These are phyloP conservation scores for Xestia ashworthii DNA, from an alignment of 2,888 invertebrate species.

Conservation along the genomic window DNA sequence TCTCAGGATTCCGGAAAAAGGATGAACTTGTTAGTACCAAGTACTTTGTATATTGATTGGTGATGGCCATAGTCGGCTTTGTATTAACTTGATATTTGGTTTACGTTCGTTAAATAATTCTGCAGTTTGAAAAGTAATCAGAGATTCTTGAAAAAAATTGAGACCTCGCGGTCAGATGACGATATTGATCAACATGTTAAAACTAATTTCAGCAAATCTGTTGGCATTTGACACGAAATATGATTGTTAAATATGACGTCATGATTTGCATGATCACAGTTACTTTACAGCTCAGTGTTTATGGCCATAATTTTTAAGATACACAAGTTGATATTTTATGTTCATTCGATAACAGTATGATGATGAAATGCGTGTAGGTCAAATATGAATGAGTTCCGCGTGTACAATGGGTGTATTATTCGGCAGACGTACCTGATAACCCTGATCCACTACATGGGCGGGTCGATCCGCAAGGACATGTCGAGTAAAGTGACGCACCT, in stretches of 20 bases:
- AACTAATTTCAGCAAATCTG: constrained; percentile 29
- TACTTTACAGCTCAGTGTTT: constrained; percentile 11
- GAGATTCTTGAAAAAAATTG: constrained; percentile 1
- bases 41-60: background rate
- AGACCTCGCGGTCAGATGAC: background rate
- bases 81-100: background rate
- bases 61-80: background rate
- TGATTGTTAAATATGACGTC: constrained; percentile 21
- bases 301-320: constrained; percentile 21
- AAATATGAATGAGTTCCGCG: constrained; percentile 23
- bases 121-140: background rate
- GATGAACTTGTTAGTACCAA: constrained; percentile 95
- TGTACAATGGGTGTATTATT: constrained; percentile 59
- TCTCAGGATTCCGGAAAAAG: constrained; percentile 97
- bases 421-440: constrained; percentile 95
- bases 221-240: constrained; percentile 22
- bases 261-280: constrained; percentile 16
- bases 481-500: constrained; percentile 97
- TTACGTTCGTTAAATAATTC: background rate
- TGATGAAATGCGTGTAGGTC: constrained; percentile 16
- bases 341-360: constrained; percentile 7
- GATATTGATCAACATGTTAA: constrained; percentile 15
- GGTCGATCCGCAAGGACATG: constrained; percentile 98
- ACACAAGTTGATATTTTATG: constrained; percentile 15
- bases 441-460: constrained; percentile 98